Conservation (phyloP, 92 coral and sea anemone species). For the Bergia puertoricense region DNA sequence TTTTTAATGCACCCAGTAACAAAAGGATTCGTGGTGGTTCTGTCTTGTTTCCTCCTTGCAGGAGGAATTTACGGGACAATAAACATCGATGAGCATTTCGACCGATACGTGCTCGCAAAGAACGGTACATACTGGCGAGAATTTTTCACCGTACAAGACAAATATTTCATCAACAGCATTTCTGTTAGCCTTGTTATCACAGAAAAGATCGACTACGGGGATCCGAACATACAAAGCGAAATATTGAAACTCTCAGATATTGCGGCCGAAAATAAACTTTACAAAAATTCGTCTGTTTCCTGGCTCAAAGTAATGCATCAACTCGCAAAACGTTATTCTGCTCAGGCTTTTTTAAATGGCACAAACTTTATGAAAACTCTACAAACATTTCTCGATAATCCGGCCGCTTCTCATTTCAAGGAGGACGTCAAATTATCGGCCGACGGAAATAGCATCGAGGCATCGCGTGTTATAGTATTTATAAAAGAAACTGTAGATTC, state of each 20-base stretch:
- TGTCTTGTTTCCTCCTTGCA: conserved; percentile 63
- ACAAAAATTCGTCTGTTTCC: conserved; percentile 61
- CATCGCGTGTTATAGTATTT: conserved; percentile 76
- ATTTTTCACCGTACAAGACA: conserved; percentile 63
- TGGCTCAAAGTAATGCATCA: conserved; percentile 62
- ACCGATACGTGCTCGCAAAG: conserved; percentile 73
- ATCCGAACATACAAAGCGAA: conserved; percentile 45
- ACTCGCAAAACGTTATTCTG: conserved; percentile 20
- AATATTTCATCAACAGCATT: conserved; percentile 59
- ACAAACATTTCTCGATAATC: conserved; percentile 47
- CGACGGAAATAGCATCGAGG: conserved; percentile 56
- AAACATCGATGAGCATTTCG: conserved; percentile 73
- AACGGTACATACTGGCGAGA: conserved; percentile 70
- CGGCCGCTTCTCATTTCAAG: conserved; percentile 51
- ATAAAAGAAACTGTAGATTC: conserved; percentile 62
- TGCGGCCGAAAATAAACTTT: conserved; percentile 54
- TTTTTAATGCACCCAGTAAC: conserved; percentile 58
- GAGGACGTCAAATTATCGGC: conserved; percentile 63
- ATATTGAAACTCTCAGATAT: conserved; percentile 62
- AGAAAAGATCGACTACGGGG: conserved; percentile 50
- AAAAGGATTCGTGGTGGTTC: conserved; percentile 54
- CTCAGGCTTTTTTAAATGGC: conserved; percentile 27
- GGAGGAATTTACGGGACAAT: conserved; percentile 75
- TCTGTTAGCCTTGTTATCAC: conserved; percentile 64
- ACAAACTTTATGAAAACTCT: conserved; percentile 47